phyloP scores from a whole-genome alignment of 2,113 vertebrate genomes.

The Lagenorhynchus albirostris region DNA sequence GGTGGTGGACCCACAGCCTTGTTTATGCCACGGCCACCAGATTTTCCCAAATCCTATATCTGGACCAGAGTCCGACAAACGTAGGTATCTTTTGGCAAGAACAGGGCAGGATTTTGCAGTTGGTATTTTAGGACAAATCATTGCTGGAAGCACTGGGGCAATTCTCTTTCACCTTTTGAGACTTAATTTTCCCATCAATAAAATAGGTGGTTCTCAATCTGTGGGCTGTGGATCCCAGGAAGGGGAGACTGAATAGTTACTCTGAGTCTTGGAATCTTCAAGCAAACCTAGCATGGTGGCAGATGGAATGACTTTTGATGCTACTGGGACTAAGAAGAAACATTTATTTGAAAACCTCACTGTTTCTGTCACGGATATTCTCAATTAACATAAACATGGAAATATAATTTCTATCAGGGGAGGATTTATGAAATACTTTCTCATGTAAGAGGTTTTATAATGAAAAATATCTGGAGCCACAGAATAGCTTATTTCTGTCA shows the following conservation, averaged over 20 bases:
- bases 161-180: neutral
- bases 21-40: fast-evolving
- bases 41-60: neutral
- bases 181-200: neutral
- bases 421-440: neutral
- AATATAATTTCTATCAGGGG: neutral
- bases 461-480: neutral
- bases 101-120: neutral
- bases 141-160: no score
- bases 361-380: neutral
- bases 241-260: fast-evolving
- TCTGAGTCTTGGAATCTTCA: neutral
- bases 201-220: neutral
- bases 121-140: neutral
- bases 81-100: neutral
- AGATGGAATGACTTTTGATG: neutral
- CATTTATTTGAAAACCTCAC: neutral
- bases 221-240: no score
- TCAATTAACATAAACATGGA: neutral
- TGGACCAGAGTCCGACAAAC: neutral
- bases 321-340: neutral
- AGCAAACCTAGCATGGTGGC: fast-evolving
- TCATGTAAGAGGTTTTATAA: neutral
- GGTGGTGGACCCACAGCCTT: neutral
- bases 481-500: neutral